Conservation (phyloP, 2,113 vertebrate species). For the Rhabdornis inornatus region DNA sequence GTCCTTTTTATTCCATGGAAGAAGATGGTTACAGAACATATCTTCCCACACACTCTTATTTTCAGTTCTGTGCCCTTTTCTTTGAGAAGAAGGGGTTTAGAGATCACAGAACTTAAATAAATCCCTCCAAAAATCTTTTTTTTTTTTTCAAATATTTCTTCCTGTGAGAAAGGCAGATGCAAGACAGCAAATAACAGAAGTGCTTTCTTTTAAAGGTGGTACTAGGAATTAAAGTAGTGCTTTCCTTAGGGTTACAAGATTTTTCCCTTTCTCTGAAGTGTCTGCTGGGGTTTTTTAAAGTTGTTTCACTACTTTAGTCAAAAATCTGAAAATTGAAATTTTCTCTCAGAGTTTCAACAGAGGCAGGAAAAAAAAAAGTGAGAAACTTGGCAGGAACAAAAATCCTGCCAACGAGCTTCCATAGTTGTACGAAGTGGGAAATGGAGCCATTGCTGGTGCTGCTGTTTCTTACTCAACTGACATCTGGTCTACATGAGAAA, state of each 20-base stretch:
- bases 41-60: slow-evolving; percentile 43
- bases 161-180: neutral
- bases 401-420: neutral
- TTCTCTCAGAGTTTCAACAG: neutral
- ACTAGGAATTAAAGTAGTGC: neutral
- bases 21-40: slow-evolving; percentile 30
- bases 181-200: neutral
- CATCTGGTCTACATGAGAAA: neutral
- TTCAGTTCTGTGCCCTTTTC: slow-evolving; percentile 25
- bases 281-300: neutral
- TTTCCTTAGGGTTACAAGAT: neutral
- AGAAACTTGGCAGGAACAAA: slow-evolving; percentile 8
- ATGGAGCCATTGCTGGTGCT: neutral
- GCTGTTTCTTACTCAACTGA: neutral
- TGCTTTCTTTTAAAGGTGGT: neutral
- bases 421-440: neutral
- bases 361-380: neutral
- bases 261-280: neutral
- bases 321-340: slow-evolving; percentile 13
- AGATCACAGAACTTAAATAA: slow-evolving; percentile 29
- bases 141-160: neutral
- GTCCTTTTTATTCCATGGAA: neutral
- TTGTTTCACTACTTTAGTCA: neutral
- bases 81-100: slow-evolving; percentile 26
- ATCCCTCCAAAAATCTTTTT: neutral